A percentile compares a stretch with the other conserved stretches of the same genome.
These are phyloP conservation scores for Allacma fusca DNA, from an alignment of 2,888 invertebrate species.

Conservation along the genomic window DNA sequence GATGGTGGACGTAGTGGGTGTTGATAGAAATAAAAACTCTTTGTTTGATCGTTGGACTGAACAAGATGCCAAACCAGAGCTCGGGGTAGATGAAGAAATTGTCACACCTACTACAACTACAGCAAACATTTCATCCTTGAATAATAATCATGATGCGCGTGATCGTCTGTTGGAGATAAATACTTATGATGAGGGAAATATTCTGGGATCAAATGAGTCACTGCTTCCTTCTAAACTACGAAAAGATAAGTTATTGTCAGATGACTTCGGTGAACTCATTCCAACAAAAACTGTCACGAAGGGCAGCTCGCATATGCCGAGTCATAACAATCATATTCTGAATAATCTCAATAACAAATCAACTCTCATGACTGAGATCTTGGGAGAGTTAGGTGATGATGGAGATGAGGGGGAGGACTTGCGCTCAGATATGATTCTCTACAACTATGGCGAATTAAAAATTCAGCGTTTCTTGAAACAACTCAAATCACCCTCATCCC, in stretches of 20 bases:
- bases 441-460: constrained; percentile 60
- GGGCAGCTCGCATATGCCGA: not conserved
- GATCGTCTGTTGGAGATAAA: constrained; percentile 1
- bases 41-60: constrained; percentile 28
- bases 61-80: constrained; percentile 25
- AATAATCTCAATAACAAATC: constrained; percentile 4
- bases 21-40: constrained; percentile 24
- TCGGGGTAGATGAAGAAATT: constrained; percentile 27
- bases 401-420: constrained; percentile 34
- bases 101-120: constrained; percentile 27
- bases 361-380: constrained; percentile 28
- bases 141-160: not conserved
- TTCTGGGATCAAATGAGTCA: constrained; percentile 12
- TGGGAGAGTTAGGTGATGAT: constrained; percentile 25
- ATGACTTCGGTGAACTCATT: not conserved
- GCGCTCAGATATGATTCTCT: constrained; percentile 54
- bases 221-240: not conserved
- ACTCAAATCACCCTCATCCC: constrained; percentile 53
- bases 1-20: constrained; percentile 29
- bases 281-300: not conserved
- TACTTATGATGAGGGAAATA: not conserved
- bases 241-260: too few relatives aligned
- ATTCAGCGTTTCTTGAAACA: constrained; percentile 60
- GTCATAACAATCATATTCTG: not conserved
- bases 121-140: constrained; percentile 27